Evolutionary conservation across 1,140 invertebrate genomes (phyloP).

Genomic region (Metaphire vulgaris): DNA sequence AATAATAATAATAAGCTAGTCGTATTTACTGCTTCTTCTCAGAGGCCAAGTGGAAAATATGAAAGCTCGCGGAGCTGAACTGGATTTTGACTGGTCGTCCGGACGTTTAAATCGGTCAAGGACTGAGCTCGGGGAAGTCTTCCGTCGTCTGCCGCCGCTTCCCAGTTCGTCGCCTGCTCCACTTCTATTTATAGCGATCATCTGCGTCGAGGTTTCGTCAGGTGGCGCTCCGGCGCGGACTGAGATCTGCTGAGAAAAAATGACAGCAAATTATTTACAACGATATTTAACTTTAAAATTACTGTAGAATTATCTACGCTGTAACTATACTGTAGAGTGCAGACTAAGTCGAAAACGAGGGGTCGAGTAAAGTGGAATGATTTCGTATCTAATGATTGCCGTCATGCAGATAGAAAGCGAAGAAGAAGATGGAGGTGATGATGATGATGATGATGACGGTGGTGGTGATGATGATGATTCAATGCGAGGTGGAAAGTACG

Average conservation of each 20-base stretch:
- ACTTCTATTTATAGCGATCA: neutral
- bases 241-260: neutral
- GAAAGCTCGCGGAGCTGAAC: neutral
- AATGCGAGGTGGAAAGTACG: no score
- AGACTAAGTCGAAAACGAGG: no score
- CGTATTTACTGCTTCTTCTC: neutral
- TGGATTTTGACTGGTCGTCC: neutral
- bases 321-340: no score
- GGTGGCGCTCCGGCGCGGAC: neutral
- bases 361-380: no score
- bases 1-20: no score
- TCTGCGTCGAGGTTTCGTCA: neutral
- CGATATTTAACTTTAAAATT: neutral
- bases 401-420: no score
- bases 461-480: no score
- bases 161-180: neutral
- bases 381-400: no score
- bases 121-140: no score
- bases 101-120: neutral
- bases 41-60: neutral
- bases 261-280: neutral
- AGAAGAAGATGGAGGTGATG: no score
- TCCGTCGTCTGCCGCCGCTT: neutral
- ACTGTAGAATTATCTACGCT: no score
- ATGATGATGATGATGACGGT: no score